Percentiles rank a stretch among this genome's conserved stretches.
phyloP scores from a whole-genome alignment of 2,113 vertebrate genomes.

The Mesoclemmys tuberculata region DNA sequence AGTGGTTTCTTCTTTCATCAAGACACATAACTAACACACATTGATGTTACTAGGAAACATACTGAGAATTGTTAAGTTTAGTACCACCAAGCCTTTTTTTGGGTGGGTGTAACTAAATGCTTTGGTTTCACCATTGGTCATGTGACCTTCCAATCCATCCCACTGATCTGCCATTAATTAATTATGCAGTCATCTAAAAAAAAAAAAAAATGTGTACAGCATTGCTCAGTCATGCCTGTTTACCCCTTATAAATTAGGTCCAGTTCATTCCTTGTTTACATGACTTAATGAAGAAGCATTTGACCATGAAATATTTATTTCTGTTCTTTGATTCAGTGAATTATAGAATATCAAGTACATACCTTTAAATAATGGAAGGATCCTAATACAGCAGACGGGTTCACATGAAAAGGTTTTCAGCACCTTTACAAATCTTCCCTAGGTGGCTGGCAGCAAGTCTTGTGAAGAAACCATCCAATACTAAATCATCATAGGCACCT shows the following conservation, averaged over 20 bases:
- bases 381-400: background rate
- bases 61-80: background rate
- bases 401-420: background rate
- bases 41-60: background rate
- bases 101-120: background rate
- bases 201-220: background rate
- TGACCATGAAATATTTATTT: background rate
- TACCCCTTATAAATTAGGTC: background rate
- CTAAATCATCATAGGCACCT: background rate
- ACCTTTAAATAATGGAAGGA: background rate
- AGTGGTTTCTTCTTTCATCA: background rate
- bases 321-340: too few species aligned
- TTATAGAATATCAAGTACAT: background rate
- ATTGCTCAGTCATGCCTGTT: background rate
- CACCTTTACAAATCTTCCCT: background rate
- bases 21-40: background rate
- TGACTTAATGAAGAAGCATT: background rate
- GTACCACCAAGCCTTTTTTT: background rate
- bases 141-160: background rate
- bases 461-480: background rate
- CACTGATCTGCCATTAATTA: background rate
- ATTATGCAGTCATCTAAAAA: background rate
- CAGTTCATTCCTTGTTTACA: background rate
- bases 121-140: background rate
- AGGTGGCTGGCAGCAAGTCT: background rate